phyloP scores from a whole-genome alignment of 1,140 invertebrate genomes.

The Paraescarpia echinospica region DNA sequence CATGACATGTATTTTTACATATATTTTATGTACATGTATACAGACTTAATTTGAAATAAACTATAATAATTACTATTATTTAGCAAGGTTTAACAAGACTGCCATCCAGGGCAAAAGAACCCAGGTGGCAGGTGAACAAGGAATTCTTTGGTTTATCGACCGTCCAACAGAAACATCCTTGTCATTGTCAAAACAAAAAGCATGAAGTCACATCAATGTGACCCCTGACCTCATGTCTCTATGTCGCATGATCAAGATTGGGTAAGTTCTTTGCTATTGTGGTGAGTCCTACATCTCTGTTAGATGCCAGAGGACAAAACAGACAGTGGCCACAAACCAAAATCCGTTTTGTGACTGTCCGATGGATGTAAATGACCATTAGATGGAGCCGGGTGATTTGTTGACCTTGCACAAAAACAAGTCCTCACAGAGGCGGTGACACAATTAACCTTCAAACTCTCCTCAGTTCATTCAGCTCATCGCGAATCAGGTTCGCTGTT shows the following conservation, averaged over 20 bases:
- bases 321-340: background rate
- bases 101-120: no score
- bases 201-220: background rate
- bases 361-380: background rate
- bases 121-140: no score
- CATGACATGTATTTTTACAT: no score
- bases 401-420: background rate
- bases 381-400: background rate
- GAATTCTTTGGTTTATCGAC: no score
- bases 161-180: no score
- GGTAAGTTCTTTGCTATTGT: background rate
- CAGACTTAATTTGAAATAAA: no score
- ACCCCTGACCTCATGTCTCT: background rate
- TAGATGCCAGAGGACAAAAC: background rate
- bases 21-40: no score
- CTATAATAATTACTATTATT: no score
- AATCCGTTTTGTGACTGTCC: background rate
- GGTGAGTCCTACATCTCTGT: background rate
- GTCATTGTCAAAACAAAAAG: background rate
- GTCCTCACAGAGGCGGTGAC: background rate
- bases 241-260: background rate
- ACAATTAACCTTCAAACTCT: no score
- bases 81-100: no score
- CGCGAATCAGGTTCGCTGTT: no score
- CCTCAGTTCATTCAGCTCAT: no score